phyloP scores from a whole-genome alignment of 2,888 invertebrate species.

The Chrysotoxum bicinctum region DNA sequence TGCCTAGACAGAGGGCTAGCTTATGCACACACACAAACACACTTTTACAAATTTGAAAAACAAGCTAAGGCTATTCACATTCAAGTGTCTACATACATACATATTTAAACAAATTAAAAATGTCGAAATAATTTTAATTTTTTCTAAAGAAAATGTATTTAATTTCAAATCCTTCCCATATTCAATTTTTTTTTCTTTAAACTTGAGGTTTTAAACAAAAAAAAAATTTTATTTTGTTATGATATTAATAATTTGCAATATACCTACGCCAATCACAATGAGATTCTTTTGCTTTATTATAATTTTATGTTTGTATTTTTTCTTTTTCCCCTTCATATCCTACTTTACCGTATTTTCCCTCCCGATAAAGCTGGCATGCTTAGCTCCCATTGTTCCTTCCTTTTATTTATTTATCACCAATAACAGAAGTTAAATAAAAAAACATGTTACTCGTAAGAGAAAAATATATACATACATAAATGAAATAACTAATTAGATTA shows the following conservation, averaged over 20 bases:
- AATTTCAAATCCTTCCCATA: not conserved
- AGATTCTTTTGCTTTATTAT: constrained; percentile 55
- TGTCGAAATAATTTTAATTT: constrained; percentile 26
- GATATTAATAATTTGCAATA: constrained; percentile 54
- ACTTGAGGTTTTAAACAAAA: constrained; percentile 22
- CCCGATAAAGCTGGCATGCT: constrained; percentile 13
- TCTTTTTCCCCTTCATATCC: not conserved
- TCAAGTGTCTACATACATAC: constrained; percentile 21
- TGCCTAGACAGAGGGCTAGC: constrained; percentile 54
- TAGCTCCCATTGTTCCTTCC: constrained; percentile 11
- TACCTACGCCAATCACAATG: constrained; percentile 54
- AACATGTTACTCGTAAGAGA: constrained; percentile 54
- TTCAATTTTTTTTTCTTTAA: not conserved
- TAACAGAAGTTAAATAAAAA: constrained; percentile 35
- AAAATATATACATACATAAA: constrained; percentile 43
- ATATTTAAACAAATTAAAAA: not conserved
- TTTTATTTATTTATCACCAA: constrained; percentile 56
- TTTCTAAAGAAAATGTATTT: constrained; percentile 30
- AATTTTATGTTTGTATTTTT: constrained; percentile 35
- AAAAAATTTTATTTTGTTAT: constrained; percentile 49
- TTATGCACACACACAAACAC: constrained; percentile 51
- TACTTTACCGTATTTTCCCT: not conserved
- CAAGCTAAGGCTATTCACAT: constrained; percentile 25
- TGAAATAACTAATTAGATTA: constrained; percentile 65
- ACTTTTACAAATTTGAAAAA: constrained; percentile 42